Percentiles rank a stretch among this genome's conserved stretches.
phyloP scores from a whole-genome alignment of 2,113 vertebrate species.

The Cyprinus carpio region DNA sequence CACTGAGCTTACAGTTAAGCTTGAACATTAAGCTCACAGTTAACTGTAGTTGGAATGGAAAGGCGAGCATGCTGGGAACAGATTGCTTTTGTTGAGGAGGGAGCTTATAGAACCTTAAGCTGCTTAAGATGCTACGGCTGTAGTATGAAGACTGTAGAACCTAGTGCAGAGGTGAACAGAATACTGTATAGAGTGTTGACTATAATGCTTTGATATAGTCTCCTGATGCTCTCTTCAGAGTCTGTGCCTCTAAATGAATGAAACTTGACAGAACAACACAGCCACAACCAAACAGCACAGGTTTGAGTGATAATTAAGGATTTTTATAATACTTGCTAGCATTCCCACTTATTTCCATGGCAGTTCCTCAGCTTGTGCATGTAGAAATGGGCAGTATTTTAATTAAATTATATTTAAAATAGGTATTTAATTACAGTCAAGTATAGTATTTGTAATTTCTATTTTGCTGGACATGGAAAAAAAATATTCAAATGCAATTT shows the following conservation, averaged over 20 bases:
- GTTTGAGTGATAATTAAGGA: background rate
- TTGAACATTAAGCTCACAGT: constrained; percentile 12
- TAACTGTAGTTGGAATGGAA: constrained; percentile 8
- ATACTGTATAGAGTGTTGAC: background rate
- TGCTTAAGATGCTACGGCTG: background rate
- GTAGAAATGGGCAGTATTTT: no score
- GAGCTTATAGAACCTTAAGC: background rate
- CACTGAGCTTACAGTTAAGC: constrained; percentile 9
- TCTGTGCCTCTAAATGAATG: constrained; percentile 2
- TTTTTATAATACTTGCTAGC: background rate
- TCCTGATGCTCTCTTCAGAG: background rate
- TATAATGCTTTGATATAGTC: background rate
- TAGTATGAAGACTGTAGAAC: background rate
- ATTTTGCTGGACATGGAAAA: no score
- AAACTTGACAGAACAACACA: constrained; percentile 1
- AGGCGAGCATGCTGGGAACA: background rate
- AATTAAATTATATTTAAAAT: no score
- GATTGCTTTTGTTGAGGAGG: background rate
- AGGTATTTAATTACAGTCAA: no score
- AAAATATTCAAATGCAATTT: no score
- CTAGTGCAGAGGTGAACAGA: background rate
- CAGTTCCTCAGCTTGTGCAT: background rate
- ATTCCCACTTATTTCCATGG: no score
- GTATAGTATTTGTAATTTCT: no score
- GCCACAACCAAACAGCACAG: background rate